Base-by-base conservation (phyloP, 2,113 vertebrate species). In the Tiliqua scincoides region DNA sequence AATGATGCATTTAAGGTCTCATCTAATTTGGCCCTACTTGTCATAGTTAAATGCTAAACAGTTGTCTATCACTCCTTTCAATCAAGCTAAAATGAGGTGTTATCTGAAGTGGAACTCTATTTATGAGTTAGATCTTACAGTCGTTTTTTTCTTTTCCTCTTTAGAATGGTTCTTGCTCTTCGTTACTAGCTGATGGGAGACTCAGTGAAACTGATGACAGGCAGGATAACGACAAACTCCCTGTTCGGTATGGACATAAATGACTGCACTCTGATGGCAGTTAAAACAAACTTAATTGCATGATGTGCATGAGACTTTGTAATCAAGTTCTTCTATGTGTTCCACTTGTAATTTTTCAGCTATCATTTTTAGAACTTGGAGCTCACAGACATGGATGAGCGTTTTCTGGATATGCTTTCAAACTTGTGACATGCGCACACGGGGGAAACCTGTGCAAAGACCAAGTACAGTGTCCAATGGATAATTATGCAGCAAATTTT, bases 231-330 rank as follows among this genome's bases (percentile, higher is more conserved):
- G 73, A 17, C 52, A 27, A 67, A 63, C 25, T 11, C 25, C 23
- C 57, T 87, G 4, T 87, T 72, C 92, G 93, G 94, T 95, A 62
- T 11, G 91, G 17, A 77, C 89, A 85, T 67, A 87, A 89, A 84
- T 67, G 62, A 25, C 75, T 79, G 12, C 17, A 20, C 27, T 48
- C 43, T 30, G 21, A 25, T 27, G 35, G 3, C 20, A 54, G 2
- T 78, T 54, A 40, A 84, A 40, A 4, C 18, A 48, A 76, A 8
- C 15, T 43, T 43, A 14, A 79, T 17, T 71, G 18, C 37, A 78
- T 59, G 40, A 25, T 70, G 18, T 59, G 40, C 11, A n/a, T 71
- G 65, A 59, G 63, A 77, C 10, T 12, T 27, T 68, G 52, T 37
- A 62, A 75, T 59, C 6, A 6, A 68, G n/a, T 32, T 79, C 30